A percentile compares a stretch with the other conserved stretches of the same genome.
Conservation (phyloP, 1,140 invertebrate genomes). For the Drosophila navojoa region DNA sequence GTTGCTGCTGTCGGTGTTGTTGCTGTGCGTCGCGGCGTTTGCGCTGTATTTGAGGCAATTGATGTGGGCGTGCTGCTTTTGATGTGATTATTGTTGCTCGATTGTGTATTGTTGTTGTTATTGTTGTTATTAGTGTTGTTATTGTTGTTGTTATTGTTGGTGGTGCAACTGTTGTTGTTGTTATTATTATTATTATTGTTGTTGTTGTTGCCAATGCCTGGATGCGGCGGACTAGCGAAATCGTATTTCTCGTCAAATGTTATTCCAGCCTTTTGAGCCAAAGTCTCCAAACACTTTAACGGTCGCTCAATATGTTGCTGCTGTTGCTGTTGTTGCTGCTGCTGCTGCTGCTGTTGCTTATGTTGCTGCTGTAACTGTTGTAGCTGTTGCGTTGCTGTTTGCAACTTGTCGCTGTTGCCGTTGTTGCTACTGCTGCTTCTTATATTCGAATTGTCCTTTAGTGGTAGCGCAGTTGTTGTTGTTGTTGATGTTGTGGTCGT, state of each 20-base stretch:
- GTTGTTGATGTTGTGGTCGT: conserved; percentile 24
- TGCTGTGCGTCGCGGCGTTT: conserved; percentile 25
- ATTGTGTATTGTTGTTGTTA: conserved; percentile 24
- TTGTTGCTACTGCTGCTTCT: conserved; percentile 45
- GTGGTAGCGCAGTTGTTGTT: conserved; percentile 51
- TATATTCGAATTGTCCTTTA: conserved; percentile 82
- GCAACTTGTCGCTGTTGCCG: conserved; percentile 41
- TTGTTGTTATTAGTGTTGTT: conserved; percentile 25
- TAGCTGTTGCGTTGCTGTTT: conserved; percentile 32
- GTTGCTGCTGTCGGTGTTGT: conserved; percentile 10
- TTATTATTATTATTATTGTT: conserved; percentile 33
- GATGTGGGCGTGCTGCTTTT: conserved; percentile 29
- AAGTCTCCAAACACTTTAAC: conserved; percentile 87
- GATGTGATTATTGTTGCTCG: conserved; percentile 12
- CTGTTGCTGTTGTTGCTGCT: conserved; percentile 45
- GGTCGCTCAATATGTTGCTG: conserved; percentile 83
- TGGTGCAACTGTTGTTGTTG: background rate
- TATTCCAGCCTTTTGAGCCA: conserved; percentile 88
- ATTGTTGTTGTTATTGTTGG: conserved; percentile 20
- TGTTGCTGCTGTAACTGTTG: conserved; percentile 35
- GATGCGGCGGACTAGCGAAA: conserved; percentile 85
- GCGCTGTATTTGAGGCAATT: conserved; percentile 16
- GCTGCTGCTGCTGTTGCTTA: conserved; percentile 28
- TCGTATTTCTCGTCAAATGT: conserved; percentile 89
- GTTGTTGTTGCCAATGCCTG: conserved; percentile 72